phyloP scores from a whole-genome alignment of 2,888 invertebrate species.

The Meloe dianella region DNA sequence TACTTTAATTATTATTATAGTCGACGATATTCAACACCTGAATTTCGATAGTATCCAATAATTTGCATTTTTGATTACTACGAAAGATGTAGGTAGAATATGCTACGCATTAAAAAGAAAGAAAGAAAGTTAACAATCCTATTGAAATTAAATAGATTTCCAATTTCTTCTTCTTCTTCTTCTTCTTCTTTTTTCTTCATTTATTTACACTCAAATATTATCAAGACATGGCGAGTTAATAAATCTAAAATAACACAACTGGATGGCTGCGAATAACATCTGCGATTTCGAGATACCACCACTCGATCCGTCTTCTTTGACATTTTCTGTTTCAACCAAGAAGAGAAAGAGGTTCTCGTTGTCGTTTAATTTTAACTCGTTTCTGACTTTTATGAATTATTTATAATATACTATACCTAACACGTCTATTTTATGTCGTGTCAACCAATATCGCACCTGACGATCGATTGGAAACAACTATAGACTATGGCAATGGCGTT shows the following conservation, averaged over 20 bases:
- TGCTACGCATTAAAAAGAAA: no score
- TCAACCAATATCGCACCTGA: constrained; percentile 25
- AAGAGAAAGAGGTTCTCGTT: constrained; percentile 28
- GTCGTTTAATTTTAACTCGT: constrained; percentile 32
- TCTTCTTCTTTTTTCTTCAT: constrained; percentile 1
- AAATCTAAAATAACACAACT: constrained; percentile 27
- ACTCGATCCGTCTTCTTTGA: constrained; percentile 49
- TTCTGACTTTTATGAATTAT: constrained; percentile 35
- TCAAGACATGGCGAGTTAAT: constrained; percentile 27
- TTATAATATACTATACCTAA: constrained; percentile 28
- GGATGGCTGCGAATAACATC: constrained; percentile 41
- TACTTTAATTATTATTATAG: constrained; percentile 21
- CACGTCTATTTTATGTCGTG: constrained; percentile 36
- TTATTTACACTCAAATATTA: constrained; percentile 21
- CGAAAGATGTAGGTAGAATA: neutral
- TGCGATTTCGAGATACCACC: constrained; percentile 45
- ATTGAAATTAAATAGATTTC: neutral
- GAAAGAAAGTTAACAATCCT: neutral
- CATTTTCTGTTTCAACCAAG: constrained; percentile 38
- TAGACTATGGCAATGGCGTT: constrained; percentile 19
- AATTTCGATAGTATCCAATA: constrained; percentile 7
- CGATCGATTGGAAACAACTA: constrained; percentile 31
- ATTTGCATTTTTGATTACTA: constrained; percentile 28
- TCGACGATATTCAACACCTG: constrained; percentile 18
- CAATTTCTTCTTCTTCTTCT: no score